Base-by-base conservation (phyloP, 2,797 vertebrate genomes). In the Limnodromus scolopaceus region DNA sequence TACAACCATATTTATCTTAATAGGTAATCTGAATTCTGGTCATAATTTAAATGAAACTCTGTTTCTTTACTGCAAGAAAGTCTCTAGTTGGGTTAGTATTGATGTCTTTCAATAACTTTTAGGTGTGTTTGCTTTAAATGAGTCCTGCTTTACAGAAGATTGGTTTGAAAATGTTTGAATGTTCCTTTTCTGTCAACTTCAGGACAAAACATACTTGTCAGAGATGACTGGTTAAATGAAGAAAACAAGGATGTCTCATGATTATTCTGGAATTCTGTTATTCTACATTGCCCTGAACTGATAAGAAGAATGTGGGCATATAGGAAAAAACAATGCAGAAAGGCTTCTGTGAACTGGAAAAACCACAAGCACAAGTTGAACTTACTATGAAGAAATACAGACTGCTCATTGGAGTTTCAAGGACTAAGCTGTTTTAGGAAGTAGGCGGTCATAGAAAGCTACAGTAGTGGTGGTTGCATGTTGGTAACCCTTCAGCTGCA, bases 221-320 rank as follows among this genome's bases (percentile, higher is more conserved):
- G 13, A 64, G 72, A 54, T 74, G 10, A 57, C 16, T 55, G 30
- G 23, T 39, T 51, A 70, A 38, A n/a, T 51, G 6, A 61, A 48
- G 39, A 51, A 82, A 54, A 36, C 16, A 82, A 72, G 17, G n/a
- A 4, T 92, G 69, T 19, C 19, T 43, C 12, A 6, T 66, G 10
- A 16, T 41, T 51, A 55, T 23, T 55, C 48, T 53, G 32, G 48
- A 66, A 49, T 83, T 58, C n/a, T 32, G 8, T 70, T 74, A 34
- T 25, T 28, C 60, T 68, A 66, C 28, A 34, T 3, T 55, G 11
- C 6, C 25, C 13, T n/a, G 18, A 66, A n/a, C 12, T 48, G 32
- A 4, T 9, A 53, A 0, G 51, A 16, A 34, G 16, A 8, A 9
- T 19, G 9, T 16, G 8, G 7, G 3, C 11, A 27, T 3, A 8